Evolutionary conservation across 2,113 vertebrate species (phyloP), one percentile per base, ranked within the genome.

Genomic region (Anseranas semipalmata): DNA sequence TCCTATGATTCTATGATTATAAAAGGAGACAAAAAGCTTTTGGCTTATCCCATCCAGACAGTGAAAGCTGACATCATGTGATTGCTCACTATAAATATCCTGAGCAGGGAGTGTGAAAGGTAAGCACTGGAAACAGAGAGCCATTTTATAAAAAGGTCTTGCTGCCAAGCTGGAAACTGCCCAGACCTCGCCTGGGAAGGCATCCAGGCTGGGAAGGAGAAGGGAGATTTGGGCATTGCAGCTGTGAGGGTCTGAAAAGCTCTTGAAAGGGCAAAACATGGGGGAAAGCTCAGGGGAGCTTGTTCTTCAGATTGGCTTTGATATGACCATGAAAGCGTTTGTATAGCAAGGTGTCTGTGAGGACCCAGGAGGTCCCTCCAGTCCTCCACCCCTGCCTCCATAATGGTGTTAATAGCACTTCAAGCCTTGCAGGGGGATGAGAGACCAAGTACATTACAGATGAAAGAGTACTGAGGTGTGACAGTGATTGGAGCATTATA

Each of bases 21-120:
- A 52, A 60, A 30, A 79, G 21, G 7, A 65, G 20, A 79, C 20
- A 59, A 79, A 63, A 83, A 50, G 43, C 27, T 77, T 91, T 86
- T 76, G 55, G 27, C 59, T 92, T 9, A 62, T 80, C 41, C 65
- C 15, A 32, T 50, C 35, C 24, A 63, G 74, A 30, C 33, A 77
- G 45, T 24, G 55, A 58, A 86, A 74, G 82, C 15, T 11, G 52
- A 6, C 1, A 6, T 33, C 2, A 2, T 45, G 7, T 70, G 65
- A 84, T 74, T 48, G 45, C 35, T 74, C 20, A 84, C 84, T 78
- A 84, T 89, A 86, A 93, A 93, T 89, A 87, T 22, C 84, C 76
- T 71, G 66, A 74, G 65, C 72, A 62, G 35, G 27, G 76, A 81
- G 37, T 0, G 17, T 17, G 53, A 67, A 55, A 63, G 45, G 45